These are phyloP conservation scores for Noctua fimbriata DNA, from an alignment of 2,888 invertebrate genomes.

Conservation along the genomic window DNA sequence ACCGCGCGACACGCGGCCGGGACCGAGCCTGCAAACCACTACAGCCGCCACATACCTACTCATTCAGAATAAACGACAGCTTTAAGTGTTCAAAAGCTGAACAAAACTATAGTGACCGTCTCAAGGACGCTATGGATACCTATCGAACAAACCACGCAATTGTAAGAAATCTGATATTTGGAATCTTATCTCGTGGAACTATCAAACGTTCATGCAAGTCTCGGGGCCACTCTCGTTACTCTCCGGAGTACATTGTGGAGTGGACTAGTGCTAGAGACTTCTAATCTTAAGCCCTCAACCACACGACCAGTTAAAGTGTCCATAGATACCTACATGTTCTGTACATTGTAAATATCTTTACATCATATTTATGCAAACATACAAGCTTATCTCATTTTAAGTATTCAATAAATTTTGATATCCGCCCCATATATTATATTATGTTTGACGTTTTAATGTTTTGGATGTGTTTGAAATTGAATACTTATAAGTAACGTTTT, in stretches of 20 bases:
- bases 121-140: slow-evolving; percentile 33
- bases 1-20: slow-evolving; percentile 39
- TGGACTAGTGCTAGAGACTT: slow-evolving; percentile 55
- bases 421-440: slow-evolving; percentile 52
- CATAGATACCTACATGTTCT: slow-evolving; percentile 40
- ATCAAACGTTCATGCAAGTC: slow-evolving; percentile 29
- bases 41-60: slow-evolving; percentile 37
- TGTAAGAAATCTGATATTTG: slow-evolving; percentile 42
- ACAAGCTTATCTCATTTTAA: slow-evolving; percentile 27
- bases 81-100: slow-evolving; percentile 41
- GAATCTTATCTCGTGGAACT: slow-evolving; percentile 41
- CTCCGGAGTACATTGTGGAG: slow-evolving; percentile 60
- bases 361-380: slow-evolving; percentile 45
- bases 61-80: slow-evolving; percentile 57
- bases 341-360: slow-evolving; percentile 62
- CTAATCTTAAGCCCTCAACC: slow-evolving; percentile 39
- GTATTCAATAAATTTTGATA: slow-evolving; percentile 52
- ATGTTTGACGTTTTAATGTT: slow-evolving; percentile 46
- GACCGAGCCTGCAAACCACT: slow-evolving; percentile 7
- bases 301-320: slow-evolving; percentile 42
- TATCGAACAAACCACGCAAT: slow-evolving; percentile 39
- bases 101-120: slow-evolving; percentile 42
- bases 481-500: slow-evolving; percentile 64
- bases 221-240: slow-evolving; percentile 61
- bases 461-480: slow-evolving; percentile 54